Percentiles rank a stretch among this genome's conserved stretches.
phyloP scores from a whole-genome alignment of 2,113 vertebrate species.

The Lepidothrix coronata region DNA sequence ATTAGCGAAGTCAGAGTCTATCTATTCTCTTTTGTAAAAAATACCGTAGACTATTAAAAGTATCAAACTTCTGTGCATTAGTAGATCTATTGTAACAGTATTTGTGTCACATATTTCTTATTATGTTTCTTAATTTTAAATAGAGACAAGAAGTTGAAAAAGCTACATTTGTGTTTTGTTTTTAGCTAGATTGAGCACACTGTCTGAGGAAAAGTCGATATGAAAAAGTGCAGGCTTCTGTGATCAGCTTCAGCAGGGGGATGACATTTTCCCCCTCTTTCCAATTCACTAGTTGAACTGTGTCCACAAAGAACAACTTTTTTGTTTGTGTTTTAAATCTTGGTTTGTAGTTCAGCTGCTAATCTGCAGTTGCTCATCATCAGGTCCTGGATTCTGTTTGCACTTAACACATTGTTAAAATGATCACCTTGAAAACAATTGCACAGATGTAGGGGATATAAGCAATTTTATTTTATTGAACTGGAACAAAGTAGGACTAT shows the following conservation, averaged over 20 bases:
- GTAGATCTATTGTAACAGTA: neutral
- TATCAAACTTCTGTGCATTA: neutral
- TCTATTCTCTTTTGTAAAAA: neutral
- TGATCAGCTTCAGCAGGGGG: neutral
- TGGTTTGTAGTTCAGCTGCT: neutral
- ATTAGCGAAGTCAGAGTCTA: neutral
- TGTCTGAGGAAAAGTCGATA: neutral
- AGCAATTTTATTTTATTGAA: neutral
- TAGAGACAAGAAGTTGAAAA: neutral
- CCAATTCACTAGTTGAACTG: neutral
- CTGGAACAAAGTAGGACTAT: neutral
- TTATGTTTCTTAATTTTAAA: neutral
- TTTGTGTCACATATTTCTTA: neutral
- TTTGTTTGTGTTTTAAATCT: neutral
- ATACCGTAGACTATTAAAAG: neutral
- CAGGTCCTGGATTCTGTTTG: neutral
- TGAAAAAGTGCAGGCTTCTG: neutral
- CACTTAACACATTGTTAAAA: neutral
- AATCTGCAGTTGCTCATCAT: neutral
- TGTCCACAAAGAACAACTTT: neutral
- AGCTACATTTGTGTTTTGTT: neutral
- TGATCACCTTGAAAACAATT: neutral
- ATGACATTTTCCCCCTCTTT: neutral
- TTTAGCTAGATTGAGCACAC: neutral
- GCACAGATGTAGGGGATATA: neutral